phyloP scores from a whole-genome alignment of 92 coral and sea anemone genomes.

The Paramuricea clavata region DNA sequence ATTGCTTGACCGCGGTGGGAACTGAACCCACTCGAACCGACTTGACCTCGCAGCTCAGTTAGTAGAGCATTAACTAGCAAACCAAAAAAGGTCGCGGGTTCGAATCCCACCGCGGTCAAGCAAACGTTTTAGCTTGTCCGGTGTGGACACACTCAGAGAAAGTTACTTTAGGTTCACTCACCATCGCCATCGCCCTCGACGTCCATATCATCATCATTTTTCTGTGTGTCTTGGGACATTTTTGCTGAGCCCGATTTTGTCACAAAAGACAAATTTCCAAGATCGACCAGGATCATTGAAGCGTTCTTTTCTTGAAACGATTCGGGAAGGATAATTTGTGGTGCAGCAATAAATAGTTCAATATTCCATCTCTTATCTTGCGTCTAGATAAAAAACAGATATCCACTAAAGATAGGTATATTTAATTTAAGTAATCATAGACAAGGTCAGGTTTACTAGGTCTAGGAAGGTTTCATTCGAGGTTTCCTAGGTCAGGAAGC shows the following conservation, averaged over 20 bases:
- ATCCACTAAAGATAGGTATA: too few relatives aligned
- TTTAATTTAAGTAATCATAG: too few relatives aligned
- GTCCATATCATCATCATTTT: slow-evolving; percentile 20
- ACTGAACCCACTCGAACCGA: too few relatives aligned
- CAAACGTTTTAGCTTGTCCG: too few relatives aligned
- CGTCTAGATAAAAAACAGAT: slow-evolving; percentile 55
- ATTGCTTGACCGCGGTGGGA: too few relatives aligned
- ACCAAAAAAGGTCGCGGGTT: too few relatives aligned
- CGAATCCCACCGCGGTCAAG: too few relatives aligned
- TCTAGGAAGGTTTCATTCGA: too few relatives aligned
- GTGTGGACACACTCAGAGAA: neutral
- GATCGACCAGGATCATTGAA: slow-evolving; percentile 79
- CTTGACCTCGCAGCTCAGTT: too few relatives aligned
- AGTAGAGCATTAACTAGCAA: neutral
- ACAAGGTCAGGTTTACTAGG: too few relatives aligned
- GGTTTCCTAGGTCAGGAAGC: too few relatives aligned
- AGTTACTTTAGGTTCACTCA: neutral
- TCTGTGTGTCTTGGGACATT: slow-evolving; percentile 16
- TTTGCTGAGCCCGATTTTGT: slow-evolving; percentile 63
- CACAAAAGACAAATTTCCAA: slow-evolving; percentile 73
- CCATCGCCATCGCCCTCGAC: slow-evolving; percentile 47
- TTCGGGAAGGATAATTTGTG: slow-evolving; percentile 92
- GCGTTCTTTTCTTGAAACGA: slow-evolving; percentile 91
- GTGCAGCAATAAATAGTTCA: slow-evolving; percentile 92
- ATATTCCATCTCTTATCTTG: slow-evolving; percentile 94